phyloP scores from a whole-genome alignment of 2,888 invertebrate genomes.

The Omphaloscelis lunosa region DNA sequence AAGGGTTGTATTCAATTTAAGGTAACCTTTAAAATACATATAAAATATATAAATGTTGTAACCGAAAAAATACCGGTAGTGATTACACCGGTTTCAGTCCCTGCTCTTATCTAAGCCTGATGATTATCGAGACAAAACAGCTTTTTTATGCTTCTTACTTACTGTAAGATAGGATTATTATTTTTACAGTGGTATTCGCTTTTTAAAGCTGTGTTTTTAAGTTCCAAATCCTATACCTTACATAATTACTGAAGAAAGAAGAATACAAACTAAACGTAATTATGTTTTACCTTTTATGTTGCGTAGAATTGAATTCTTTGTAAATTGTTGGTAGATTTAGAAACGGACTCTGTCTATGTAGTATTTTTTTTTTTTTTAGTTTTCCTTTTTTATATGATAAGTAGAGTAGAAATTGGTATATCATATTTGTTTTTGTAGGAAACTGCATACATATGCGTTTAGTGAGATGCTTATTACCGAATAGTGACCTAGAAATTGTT shows the following conservation, averaged over 20 bases:
- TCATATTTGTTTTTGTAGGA: not conserved
- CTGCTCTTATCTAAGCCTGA: too few relatives aligned
- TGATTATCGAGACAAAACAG: not conserved
- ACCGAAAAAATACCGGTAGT: too few relatives aligned
- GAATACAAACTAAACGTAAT: conserved; percentile 26
- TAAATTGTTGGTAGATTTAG: conserved; percentile 3
- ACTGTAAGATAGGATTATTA: not conserved
- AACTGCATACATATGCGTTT: not conserved
- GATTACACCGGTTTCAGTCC: too few relatives aligned
- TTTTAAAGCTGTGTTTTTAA: conserved; percentile 8
- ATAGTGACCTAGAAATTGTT: not conserved
- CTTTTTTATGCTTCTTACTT: not conserved
- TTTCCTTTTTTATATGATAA: not conserved
- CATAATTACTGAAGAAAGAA: conserved; percentile 30
- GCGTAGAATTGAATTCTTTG: not conserved
- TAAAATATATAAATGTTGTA: too few relatives aligned
- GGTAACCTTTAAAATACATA: too few relatives aligned
- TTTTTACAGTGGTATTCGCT: conserved; percentile 20
- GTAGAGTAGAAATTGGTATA: not conserved
- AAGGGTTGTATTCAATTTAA: too few relatives aligned
- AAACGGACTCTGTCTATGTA: not conserved
- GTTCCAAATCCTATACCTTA: not conserved
- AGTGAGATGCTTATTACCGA: not conserved
- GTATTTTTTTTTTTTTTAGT: not conserved
- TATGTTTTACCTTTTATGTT: conserved; percentile 20